Evolutionary conservation across 2,113 vertebrate genomes (phyloP).

Genomic region (Lophotis ruficrista): DNA sequence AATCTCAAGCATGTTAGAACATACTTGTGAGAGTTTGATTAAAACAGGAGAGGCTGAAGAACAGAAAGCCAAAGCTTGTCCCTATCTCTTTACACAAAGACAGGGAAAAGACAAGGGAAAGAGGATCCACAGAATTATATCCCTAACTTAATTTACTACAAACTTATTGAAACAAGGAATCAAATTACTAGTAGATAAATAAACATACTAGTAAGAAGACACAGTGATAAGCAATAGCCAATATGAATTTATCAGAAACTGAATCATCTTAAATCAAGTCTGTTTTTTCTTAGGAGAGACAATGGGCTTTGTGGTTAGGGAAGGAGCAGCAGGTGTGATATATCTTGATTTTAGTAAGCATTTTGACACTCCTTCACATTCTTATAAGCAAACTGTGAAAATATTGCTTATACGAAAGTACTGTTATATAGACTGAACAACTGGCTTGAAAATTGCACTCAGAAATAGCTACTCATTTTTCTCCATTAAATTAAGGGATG

Average conservation of each 20-base stretch:
- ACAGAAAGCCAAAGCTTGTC: background rate
- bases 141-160: background rate
- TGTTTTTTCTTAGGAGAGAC: background rate
- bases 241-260: background rate
- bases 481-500: background rate
- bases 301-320: background rate
- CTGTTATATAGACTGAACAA: background rate
- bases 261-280: background rate
- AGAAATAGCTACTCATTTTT: background rate
- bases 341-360: background rate
- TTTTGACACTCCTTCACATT: background rate
- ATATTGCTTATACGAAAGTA: background rate
- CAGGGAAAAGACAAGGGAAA: background rate
- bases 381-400: background rate
- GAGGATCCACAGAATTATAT: background rate
- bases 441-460: background rate
- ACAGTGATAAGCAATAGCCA: background rate
- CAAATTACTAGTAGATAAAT: background rate
- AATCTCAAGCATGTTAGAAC: background rate
- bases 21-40: background rate
- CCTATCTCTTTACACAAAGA: background rate
- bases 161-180: background rate
- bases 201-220: background rate
- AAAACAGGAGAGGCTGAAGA: background rate
- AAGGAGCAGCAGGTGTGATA: background rate